Evolutionary conservation across 2,888 invertebrate genomes (phyloP).

Genomic region (Folsomia manolachei): DNA sequence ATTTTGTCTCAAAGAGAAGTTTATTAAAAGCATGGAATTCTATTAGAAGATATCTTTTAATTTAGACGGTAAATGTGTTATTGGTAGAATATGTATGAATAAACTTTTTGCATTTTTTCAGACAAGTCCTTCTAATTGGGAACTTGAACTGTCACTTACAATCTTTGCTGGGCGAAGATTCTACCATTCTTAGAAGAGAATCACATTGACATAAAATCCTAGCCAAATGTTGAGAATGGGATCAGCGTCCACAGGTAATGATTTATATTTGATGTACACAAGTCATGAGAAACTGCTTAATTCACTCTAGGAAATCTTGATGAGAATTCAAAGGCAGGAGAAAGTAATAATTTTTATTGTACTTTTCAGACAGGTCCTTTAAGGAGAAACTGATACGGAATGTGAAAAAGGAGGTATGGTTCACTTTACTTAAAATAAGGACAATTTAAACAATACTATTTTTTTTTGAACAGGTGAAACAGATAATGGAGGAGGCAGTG

Average conservation of each 20-base stretch:
- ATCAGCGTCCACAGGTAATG: constrained; percentile 26
- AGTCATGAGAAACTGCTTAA: too few relatives aligned
- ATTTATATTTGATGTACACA: background rate
- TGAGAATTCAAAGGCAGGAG: background rate
- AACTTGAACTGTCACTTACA: too few relatives aligned
- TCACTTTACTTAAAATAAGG: background rate
- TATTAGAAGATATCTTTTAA: too few relatives aligned
- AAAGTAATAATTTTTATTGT: constrained; percentile 9
- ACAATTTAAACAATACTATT: background rate
- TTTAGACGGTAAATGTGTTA: too few relatives aligned
- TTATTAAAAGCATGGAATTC: too few relatives aligned
- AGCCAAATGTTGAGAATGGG: constrained; percentile 22
- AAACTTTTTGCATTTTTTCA: too few relatives aligned
- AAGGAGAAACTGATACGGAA: constrained; percentile 74
- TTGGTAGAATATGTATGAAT: too few relatives aligned
- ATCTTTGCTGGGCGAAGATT: background rate
- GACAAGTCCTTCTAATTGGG: too few relatives aligned
- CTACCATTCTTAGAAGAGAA: background rate
- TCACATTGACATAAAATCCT: background rate
- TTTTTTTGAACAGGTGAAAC: constrained; percentile 69
- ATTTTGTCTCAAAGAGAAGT: too few relatives aligned
- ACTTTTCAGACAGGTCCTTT: constrained; percentile 54
- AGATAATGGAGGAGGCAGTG: constrained; percentile 94
- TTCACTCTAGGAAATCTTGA: too few relatives aligned
- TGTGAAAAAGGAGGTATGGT: constrained; percentile 70